These are phyloP conservation scores for Leptatherina wallacei DNA, from an alignment of 2,797 vertebrate species.

Conservation along the genomic window DNA sequence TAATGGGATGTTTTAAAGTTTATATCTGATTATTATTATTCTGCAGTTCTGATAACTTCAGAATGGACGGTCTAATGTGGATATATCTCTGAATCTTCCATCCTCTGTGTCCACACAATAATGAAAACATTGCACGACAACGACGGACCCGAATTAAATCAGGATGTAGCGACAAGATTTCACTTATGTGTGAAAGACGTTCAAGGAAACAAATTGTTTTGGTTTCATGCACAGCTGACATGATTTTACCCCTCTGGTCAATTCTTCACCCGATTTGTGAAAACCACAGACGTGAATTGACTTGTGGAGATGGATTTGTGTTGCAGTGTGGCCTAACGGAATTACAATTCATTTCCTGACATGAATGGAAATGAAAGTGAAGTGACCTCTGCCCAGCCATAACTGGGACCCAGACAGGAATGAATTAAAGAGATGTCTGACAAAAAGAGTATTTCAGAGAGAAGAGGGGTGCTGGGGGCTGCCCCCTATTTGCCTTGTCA, in stretches of 20 bases:
- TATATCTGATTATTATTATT: background rate
- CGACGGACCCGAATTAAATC: background rate
- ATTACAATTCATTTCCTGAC: slow-evolving; percentile 57
- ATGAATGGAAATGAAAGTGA: slow-evolving; percentile 58
- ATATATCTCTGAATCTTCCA: background rate
- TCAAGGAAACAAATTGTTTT: slow-evolving; percentile 7
- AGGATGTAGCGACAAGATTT: background rate
- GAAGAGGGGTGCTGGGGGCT: slow-evolving; percentile 1
- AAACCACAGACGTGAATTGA: slow-evolving; percentile 35
- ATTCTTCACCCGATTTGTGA: slow-evolving; percentile 35
- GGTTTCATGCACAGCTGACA: background rate
- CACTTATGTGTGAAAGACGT: background rate
- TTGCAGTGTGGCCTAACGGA: slow-evolving; percentile 21
- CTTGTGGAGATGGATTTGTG: slow-evolving; percentile 42
- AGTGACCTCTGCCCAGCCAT: slow-evolving; percentile 39
- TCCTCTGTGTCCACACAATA: background rate
- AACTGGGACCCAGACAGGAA: slow-evolving; percentile 44
- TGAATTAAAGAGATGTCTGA: slow-evolving; percentile 46
- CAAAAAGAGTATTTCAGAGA: slow-evolving; percentile 2
- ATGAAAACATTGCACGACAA: background rate
- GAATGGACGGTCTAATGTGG: background rate
- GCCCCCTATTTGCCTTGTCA: slow-evolving; percentile 58
- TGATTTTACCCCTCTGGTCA: slow-evolving; percentile 5
- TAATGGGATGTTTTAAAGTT: background rate
- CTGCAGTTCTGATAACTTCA: background rate